Percentiles rank a stretch among this genome's conserved stretches.
Conservation (phyloP, 2,888 invertebrate genomes). For the Cantharis nigra region DNA sequence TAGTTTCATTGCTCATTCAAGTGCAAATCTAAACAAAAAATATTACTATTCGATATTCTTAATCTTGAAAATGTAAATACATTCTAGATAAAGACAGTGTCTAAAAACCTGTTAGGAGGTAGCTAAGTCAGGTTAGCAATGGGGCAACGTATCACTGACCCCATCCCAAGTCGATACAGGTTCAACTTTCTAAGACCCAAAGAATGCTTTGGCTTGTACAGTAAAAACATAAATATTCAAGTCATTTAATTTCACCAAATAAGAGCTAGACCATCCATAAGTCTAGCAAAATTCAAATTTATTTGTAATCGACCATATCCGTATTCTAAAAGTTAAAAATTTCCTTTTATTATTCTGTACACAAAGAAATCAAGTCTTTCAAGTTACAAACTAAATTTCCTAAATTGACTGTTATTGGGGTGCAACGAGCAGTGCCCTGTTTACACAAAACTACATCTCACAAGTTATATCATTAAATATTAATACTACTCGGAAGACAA, state of each 20-base stretch:
- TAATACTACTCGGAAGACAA: background rate
- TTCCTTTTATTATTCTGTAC: background rate
- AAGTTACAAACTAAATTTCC: background rate
- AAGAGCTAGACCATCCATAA: background rate
- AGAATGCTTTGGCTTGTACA: constrained; percentile 35
- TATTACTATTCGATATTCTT: background rate
- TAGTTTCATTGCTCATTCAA: background rate
- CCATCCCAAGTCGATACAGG: constrained; percentile 33
- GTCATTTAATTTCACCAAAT: constrained; percentile 19
- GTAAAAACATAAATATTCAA: constrained; percentile 34
- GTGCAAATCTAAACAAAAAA: background rate
- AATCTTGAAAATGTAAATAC: background rate
- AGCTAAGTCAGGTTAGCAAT: constrained; percentile 10
- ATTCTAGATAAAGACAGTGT: background rate
- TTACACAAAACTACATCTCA: background rate
- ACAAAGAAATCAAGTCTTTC: background rate
- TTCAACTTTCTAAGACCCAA: constrained; percentile 37
- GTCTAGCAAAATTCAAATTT: background rate
- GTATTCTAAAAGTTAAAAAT: background rate
- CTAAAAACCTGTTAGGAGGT: constrained; percentile 4
- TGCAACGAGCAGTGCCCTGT: background rate
- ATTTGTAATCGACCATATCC: background rate
- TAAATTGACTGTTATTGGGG: background rate
- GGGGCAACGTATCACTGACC: constrained; percentile 32
- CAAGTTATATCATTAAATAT: background rate